Conservation (phyloP, 1,140 invertebrate genomes). For the Idris sp. region DNA sequence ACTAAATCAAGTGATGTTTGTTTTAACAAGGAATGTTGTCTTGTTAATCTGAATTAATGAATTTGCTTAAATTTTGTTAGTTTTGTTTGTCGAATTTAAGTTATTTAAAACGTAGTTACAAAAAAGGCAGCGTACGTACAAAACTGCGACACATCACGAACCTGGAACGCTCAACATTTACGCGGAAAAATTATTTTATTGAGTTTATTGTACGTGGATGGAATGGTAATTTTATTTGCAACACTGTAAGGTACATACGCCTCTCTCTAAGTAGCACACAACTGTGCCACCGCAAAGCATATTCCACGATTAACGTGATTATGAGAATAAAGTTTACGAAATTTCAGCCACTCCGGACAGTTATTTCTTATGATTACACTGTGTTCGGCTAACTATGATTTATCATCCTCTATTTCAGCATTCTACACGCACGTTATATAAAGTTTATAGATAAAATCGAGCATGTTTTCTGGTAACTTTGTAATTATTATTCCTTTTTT, state of each 20-base stretch:
- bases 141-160: conserved; percentile 44
- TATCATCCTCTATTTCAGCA: conserved; percentile 23
- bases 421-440: conserved; percentile 39
- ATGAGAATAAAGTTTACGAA: conserved; percentile 53
- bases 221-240: conserved; percentile 31
- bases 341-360: conserved; percentile 34
- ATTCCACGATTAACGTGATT: conserved; percentile 58
- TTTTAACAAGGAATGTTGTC: no score
- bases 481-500: conserved; percentile 20
- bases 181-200: conserved; percentile 51
- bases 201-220: conserved; percentile 49
- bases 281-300: conserved; percentile 20
- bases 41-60: no score
- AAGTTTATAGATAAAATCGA: conserved; percentile 38
- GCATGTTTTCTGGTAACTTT: conserved; percentile 27
- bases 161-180: conserved; percentile 32
- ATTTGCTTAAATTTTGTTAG: neutral
- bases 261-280: conserved; percentile 9
- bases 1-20: no score
- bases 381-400: conserved; percentile 38
- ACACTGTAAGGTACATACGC: conserved; percentile 11
- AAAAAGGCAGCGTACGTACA: conserved; percentile 9
- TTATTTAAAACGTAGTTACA: conserved; percentile 29
- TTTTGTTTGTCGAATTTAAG: conserved; percentile 11
- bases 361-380: conserved; percentile 41